Percentiles rank a stretch among this genome's conserved stretches.
These are phyloP conservation scores for Bradypodion pumilum DNA, from an alignment of 2,797 vertebrate genomes.

Conservation along the genomic window DNA sequence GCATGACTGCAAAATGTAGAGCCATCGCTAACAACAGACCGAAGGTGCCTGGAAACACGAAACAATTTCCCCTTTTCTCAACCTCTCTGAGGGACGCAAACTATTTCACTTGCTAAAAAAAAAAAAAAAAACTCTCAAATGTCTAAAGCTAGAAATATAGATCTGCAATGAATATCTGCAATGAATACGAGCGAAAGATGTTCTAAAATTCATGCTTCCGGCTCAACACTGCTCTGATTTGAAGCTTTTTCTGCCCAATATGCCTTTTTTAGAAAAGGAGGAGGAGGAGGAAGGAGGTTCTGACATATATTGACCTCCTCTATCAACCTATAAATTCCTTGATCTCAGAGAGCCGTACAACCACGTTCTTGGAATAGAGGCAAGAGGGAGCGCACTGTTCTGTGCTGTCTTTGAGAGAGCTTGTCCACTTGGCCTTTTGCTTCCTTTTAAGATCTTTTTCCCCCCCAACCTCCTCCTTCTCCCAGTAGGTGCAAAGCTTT, in stretches of 20 bases:
- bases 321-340: slow-evolving; percentile 27
- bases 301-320: slow-evolving; percentile 29
- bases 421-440: slow-evolving; percentile 41
- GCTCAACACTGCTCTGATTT: slow-evolving; percentile 34
- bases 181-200: not conserved
- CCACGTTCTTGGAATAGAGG: rapidly evolving
- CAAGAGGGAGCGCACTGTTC: not conserved
- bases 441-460: slow-evolving; percentile 8
- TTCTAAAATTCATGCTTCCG: slow-evolving; percentile 37
- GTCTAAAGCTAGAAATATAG: not conserved
- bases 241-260: slow-evolving; percentile 22
- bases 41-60: not conserved
- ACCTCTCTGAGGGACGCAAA: not conserved
- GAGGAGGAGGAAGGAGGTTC: not conserved
- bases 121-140: not conserved
- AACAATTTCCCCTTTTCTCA: not conserved
- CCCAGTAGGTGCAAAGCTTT: slow-evolving; percentile 41
- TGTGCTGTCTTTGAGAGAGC: slow-evolving; percentile 28
- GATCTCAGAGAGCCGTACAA: not conserved
- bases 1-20: not conserved
- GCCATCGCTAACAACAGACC: too few relatives aligned
- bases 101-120: not conserved
- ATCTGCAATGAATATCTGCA: not conserved
- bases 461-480: not conserved
- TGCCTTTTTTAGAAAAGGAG: not conserved